A percentile compares a stretch with the other conserved stretches of the same genome.
phyloP scores from a whole-genome alignment of 2,797 vertebrate species.

The Eulemur coronatus region DNA sequence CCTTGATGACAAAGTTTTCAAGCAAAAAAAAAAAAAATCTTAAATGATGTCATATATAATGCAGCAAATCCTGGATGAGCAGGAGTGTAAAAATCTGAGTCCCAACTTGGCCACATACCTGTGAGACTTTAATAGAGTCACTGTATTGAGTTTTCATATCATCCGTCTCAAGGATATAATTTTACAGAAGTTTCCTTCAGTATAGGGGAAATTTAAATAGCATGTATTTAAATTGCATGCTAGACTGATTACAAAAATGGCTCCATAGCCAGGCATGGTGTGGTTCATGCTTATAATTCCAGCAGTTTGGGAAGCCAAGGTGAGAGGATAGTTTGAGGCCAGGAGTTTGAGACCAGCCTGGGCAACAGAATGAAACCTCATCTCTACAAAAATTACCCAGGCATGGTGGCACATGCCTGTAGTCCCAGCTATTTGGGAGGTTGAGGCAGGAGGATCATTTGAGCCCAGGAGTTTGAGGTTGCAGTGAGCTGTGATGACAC shows the following conservation, averaged over 20 bases:
- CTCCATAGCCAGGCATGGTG: background rate
- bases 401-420: background rate
- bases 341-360: background rate
- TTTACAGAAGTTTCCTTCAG: background rate
- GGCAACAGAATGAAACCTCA: background rate
- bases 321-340: background rate
- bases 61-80: background rate
- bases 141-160: background rate
- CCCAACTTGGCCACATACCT: background rate
- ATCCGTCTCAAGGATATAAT: background rate
- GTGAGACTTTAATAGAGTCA: background rate
- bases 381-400: background rate
- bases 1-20: background rate
- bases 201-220: background rate
- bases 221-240: background rate
- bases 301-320: background rate
- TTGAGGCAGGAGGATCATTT: background rate
- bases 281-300: background rate
- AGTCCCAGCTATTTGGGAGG: background rate
- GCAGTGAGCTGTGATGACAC: background rate
- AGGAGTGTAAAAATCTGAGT: background rate
- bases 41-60: background rate
- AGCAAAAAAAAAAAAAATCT: background rate
- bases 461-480: background rate
- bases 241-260: background rate